A percentile compares a stretch with the other conserved stretches of the same genome.
Conservation (phyloP, 2,113 vertebrate genomes). For the Cyanoderma ruficeps region DNA sequence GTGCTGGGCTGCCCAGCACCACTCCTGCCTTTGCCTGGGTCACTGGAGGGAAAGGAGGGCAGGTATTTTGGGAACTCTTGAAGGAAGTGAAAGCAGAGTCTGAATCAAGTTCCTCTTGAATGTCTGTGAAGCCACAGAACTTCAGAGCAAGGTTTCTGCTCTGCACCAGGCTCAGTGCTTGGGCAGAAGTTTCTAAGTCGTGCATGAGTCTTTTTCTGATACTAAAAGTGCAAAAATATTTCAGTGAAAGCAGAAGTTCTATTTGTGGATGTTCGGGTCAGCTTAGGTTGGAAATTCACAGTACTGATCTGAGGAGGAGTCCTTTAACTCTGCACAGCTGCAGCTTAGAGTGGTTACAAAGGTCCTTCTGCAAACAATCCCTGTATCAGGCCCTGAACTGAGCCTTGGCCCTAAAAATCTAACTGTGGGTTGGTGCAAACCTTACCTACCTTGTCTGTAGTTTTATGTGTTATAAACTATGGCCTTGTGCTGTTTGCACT, state of each 20-base stretch:
- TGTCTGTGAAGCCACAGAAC: not conserved
- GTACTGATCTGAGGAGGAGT: not conserved
- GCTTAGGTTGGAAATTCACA: slow-evolving; percentile 26
- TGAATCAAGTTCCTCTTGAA: not conserved
- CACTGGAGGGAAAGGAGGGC: not conserved
- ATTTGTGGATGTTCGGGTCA: slow-evolving; percentile 16
- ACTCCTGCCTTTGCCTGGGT: not conserved
- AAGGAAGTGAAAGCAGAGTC: not conserved
- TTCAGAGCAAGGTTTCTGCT: not conserved
- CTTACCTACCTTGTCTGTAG: not conserved
- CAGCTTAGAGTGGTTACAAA: not conserved
- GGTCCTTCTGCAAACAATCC: not conserved
- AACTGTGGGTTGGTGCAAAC: accelerated
- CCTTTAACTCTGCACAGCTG: not conserved
- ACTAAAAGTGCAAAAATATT: not conserved
- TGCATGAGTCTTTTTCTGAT: not conserved
- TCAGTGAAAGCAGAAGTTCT: not conserved
- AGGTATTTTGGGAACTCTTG: not conserved
- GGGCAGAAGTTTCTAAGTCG: not conserved
- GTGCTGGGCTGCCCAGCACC: not conserved
- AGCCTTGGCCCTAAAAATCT: not conserved
- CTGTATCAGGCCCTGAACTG: not conserved
- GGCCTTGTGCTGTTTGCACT: not conserved
- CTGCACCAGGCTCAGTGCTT: not conserved
- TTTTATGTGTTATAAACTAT: not conserved